Conservation (phyloP, 1,140 invertebrate genomes). For the Latrodectus geometricus region DNA sequence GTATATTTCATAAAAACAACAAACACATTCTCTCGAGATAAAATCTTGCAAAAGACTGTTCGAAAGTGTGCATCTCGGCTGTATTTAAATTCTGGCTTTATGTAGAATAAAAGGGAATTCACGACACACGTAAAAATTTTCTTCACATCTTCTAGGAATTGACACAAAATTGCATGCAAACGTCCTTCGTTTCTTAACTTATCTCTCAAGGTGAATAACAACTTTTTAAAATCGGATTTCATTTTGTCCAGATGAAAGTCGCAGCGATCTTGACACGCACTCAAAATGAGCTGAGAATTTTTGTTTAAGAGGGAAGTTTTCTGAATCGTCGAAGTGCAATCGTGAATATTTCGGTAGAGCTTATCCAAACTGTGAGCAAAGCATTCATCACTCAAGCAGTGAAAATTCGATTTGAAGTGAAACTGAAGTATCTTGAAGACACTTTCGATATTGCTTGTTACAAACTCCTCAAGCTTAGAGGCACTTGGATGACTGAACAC, state of each 20-base stretch:
- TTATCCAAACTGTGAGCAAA: constrained; percentile 4
- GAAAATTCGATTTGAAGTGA: constrained; percentile 6
- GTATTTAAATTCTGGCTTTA: constrained; percentile 26
- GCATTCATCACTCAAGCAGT: neutral
- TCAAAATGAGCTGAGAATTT: constrained; percentile 2
- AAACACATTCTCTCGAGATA: constrained; percentile 24
- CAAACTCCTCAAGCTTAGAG: constrained; percentile 1
- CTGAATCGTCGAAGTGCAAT: neutral
- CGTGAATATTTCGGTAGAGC: constrained; percentile 2
- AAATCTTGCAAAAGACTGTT: constrained; percentile 6
- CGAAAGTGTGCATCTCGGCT: constrained; percentile 5
- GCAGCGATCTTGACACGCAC: constrained; percentile 15
- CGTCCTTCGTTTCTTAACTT: neutral
- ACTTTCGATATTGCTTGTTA: neutral
- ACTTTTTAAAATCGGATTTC: neutral
- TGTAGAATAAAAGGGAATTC: neutral
- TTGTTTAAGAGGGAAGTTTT: neutral
- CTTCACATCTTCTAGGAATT: neutral
- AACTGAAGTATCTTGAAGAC: neutral
- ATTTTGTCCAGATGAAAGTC: constrained; percentile 27
- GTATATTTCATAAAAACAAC: neutral
- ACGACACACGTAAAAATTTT: neutral
- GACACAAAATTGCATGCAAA: neutral
- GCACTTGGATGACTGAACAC: neutral
- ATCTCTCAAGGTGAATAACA: neutral